Base-by-base conservation (phyloP, 2,888 invertebrate genomes). In the Synanthedon tipuliformis region DNA sequence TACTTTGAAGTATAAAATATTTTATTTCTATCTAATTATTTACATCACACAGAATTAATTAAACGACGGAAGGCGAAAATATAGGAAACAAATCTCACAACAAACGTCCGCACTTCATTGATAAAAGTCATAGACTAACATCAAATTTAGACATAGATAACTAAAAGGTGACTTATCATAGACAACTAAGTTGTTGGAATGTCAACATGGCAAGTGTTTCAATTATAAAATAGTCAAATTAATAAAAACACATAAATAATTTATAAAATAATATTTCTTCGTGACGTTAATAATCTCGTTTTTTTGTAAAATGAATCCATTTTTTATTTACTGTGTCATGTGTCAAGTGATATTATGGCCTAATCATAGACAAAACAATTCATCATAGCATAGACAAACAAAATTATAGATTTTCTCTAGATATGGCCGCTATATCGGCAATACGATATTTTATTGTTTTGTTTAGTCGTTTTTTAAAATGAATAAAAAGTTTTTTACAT, bases 381-480 rank as follows among this genome's bases (percentile, higher is more conserved):
- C 34, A 34, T 10, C 34, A 34, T 34, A 34, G 34, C 34, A 34
- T 34, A 34, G 34, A 34, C 34, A 34, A 84, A 86, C 81, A 73
- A 81, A 62, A 82, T 69, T 85, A 86, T 85, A 87, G 86, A 87
- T 86, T 77, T 90, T 85, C 76, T 72, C 73, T 64, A 88, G 88
- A 79, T 87, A 89, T 79, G 90, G 83, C 81, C 85, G 88, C 80
- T 88, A 82, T 78, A 82, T 86, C 83, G 81, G 81, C 86, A 79
- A 81, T 83, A 89, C 87, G 79, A 89, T 78, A 85, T 79, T 83
- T 83, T 78, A 82, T 85, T 88, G 85, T 88, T 86, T 86, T 87
- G 81, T 85, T 80, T 78, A 83, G 78, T 82, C 78, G 78, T 78
- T 80, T 81, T 79, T 80, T 82, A 85, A 81, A 85, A 88, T 88